Evolutionary conservation across 2,113 vertebrate species (phyloP), one percentile per base, ranked within the genome.

Genomic region (Tyto alba): DNA sequence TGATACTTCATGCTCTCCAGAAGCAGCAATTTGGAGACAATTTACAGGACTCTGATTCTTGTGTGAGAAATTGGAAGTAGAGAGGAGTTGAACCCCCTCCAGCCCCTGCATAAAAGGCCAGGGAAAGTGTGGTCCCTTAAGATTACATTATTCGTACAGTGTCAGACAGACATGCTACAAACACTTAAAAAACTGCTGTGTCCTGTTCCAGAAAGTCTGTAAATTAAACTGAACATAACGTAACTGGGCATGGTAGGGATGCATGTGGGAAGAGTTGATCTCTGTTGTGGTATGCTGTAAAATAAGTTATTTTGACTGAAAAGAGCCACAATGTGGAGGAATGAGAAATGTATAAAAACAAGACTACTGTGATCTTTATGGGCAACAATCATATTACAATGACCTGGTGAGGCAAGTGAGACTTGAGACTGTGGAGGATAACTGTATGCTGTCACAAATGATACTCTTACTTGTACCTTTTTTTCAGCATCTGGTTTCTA

Each of bases 281-380:
- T 74, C 85, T 76, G 71, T 64, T 68, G 43, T 72, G 71, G 26
- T 78, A 13, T 8, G 26, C 78, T 72, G 48, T 29, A 74, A 74
- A 80, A 71, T 13, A 85, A 71, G 41, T 60, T 50, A 74, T 59
- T 87, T 93, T 91, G 69, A 26, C 60, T 93, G 74, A 64, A 74
- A 82, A 87, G 60, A 93, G 30, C 62, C 89, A 36, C 60, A 72
- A 55, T 34, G 69, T 82, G 40, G 30, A 85, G 32, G 48, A 88
- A 43, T 72, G 63, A 93, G 66, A 55, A 56, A 52, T 1, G 15
- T 55, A 66, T 57, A 77, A 91, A 94, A 74, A 10, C 27, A 52
- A 93, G 74, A 88, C 43, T 75, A 52, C 66, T 55, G 69, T 89
- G 68, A 66, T 81, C 89, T 80, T 93, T 87, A 47, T 36, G 47